Base-by-base conservation (phyloP, 2,113 vertebrate genomes). In the Myotis davidii region DNA sequence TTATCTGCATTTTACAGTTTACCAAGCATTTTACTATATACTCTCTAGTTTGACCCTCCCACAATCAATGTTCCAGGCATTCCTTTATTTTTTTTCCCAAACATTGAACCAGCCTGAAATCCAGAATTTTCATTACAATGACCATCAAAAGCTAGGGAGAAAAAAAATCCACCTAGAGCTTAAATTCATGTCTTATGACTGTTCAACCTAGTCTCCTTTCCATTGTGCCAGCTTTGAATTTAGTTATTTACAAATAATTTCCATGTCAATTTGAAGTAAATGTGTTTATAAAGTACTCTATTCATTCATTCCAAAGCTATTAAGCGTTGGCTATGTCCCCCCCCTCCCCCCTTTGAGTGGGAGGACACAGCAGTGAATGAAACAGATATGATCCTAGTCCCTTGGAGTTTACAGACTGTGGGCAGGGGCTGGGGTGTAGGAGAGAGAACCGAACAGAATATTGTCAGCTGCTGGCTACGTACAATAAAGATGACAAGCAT, bases 241-340 rank as follows among this genome's bases (percentile, higher is more conserved):
- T 52, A 78, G n/a, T 88, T 27, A 92, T 37, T 83, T 81, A 70
- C 29, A 93, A 85, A 61, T n/a, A 14, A 45, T 85, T 91, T 64
- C 39, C 61, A 45, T 39, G 67, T 50, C 78, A 74, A 34, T 29
- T 67, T 37, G 73, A 64, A 48, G 7, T 48, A 10, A 54, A 45
- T 67, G 21, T 64, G 16, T 70, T 89, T 87, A 25, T 83, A 70
- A 20, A 78, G 16, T 29, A 25, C 56, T 79, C 61, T 34, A 27
- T 34, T 13, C 50, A 84, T 54, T 61, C n/a, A 39, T 50, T 42
- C 52, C 65, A 42, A 72, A 56, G 25, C 32, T 45, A 18, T 4
- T 39, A 67, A 74, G 25, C 64, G 1, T 45, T 16, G 25, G 5
- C 14, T n/a, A 0, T 54, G 23, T 48, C 17, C 16, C 37, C 17